Evolutionary conservation across 1,140 invertebrate species (phyloP).

Genomic region (Eupristina koningsbergeri): DNA sequence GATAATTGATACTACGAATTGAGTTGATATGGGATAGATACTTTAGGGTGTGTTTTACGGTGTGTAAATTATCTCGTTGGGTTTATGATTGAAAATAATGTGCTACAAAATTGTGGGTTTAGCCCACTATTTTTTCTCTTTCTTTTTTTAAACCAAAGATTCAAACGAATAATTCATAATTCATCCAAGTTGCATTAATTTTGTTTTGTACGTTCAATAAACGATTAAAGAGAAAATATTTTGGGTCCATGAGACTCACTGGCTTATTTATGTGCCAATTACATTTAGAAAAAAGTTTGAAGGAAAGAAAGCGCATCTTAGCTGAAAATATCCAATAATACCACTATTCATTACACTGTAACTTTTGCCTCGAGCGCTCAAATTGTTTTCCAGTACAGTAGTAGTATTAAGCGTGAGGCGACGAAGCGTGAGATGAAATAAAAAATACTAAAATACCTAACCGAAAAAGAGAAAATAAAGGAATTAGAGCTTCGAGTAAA

Average conservation of each 20-base stretch:
- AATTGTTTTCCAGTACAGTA: constrained; percentile 41
- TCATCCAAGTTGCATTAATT: neutral
- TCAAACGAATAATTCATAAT: neutral
- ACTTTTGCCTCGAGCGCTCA: constrained; percentile 30
- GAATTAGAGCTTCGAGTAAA: neutral
- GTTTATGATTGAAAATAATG: constrained; percentile 43
- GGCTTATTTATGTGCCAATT: neutral
- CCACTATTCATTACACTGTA: constrained; percentile 45
- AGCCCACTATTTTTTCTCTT: neutral
- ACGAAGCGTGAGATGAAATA: constrained; percentile 24
- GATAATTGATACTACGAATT: constrained; percentile 47
- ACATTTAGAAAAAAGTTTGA: neutral
- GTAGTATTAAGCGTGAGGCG: neutral
- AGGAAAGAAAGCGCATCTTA: constrained; percentile 24
- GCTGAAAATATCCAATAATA: constrained; percentile 45
- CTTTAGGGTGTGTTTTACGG: constrained; percentile 21
- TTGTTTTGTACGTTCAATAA: neutral
- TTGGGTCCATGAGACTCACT: neutral
- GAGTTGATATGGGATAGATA: constrained; percentile 9
- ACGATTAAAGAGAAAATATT: neutral
- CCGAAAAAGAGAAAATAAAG: neutral
- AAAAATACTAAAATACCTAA: neutral
- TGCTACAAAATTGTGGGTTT: neutral
- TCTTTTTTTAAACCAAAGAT: neutral
- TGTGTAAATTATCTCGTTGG: constrained; percentile 46